Conservation (phyloP, 2,113 vertebrate genomes). For the Dendrocopos noguchii region DNA sequence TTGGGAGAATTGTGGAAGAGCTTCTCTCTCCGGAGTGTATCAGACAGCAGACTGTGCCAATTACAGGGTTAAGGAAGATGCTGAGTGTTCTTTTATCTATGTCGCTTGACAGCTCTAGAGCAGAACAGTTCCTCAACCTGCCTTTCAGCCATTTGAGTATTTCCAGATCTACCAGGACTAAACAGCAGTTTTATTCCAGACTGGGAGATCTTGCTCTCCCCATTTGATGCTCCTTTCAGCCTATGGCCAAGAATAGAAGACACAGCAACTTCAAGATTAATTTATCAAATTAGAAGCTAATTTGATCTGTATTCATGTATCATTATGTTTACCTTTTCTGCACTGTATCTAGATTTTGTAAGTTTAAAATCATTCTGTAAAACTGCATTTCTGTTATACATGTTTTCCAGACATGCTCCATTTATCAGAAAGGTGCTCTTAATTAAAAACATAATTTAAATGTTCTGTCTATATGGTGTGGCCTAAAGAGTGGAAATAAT, state of each 20-base stretch:
- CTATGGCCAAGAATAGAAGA: neutral
- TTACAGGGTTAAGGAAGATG: neutral
- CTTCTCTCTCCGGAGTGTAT: neutral
- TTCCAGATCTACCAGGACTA: neutral
- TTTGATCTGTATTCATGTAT: neutral
- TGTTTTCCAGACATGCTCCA: neutral
- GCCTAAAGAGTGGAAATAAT: neutral
- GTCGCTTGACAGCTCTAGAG: neutral
- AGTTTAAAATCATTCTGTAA: neutral
- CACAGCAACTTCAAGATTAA: neutral
- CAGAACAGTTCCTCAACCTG: neutral
- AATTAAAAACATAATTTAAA: neutral
- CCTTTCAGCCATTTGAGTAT: neutral
- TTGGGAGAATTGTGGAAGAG: neutral
- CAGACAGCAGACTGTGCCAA: neutral
- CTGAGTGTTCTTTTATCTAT: neutral
- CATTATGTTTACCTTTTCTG: neutral
- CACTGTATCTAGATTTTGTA: neutral
- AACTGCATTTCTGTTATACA: neutral
- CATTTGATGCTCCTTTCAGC: neutral
- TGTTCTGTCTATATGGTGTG: neutral
- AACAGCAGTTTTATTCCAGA: neutral
- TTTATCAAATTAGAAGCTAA: neutral
- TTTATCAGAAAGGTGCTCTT: neutral
- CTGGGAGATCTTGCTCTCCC: neutral